Conservation (phyloP, 2,113 vertebrate species). For the Hemiscyllium ocellatum region DNA sequence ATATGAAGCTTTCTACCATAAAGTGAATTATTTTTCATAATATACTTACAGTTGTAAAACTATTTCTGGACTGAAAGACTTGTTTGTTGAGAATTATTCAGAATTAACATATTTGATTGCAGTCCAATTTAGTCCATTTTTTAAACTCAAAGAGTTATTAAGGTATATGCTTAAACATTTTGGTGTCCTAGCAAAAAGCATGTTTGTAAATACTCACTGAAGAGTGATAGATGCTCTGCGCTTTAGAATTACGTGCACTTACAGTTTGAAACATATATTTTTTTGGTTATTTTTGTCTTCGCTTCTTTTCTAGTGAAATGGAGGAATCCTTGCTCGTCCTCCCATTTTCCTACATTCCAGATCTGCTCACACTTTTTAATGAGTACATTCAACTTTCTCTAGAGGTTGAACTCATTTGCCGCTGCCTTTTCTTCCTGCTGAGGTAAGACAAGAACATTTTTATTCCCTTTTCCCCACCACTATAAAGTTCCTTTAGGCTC, state of each 20-base stretch:
- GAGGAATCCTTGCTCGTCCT: conserved; percentile 88
- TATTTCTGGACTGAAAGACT: neutral
- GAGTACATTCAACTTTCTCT: conserved; percentile 68
- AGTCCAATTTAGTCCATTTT: neutral
- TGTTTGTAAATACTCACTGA: conserved; percentile 10
- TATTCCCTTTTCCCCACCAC: neutral
- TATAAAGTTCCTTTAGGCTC: neutral
- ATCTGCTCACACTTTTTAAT: conserved; percentile 75
- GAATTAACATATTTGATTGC: neutral
- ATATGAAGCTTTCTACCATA: neutral
- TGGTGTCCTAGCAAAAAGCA: neutral
- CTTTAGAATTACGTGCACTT: neutral
- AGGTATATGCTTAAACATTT: neutral
- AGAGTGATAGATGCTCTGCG: neutral
- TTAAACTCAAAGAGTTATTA: neutral
- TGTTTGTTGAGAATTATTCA: neutral
- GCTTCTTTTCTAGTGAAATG: conserved; percentile 67
- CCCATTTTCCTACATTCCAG: conserved; percentile 82
- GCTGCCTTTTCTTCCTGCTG: conserved; percentile 90
- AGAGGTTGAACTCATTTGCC: conserved; percentile 82
- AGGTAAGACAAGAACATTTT: conserved; percentile 57
- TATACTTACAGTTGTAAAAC: neutral
- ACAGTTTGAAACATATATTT: neutral
- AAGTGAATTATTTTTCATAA: neutral
- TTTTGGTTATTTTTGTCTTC: conserved; percentile 4